Conservation (phyloP, 2,797 vertebrate genomes). For the Coracias cyanogaster region DNA sequence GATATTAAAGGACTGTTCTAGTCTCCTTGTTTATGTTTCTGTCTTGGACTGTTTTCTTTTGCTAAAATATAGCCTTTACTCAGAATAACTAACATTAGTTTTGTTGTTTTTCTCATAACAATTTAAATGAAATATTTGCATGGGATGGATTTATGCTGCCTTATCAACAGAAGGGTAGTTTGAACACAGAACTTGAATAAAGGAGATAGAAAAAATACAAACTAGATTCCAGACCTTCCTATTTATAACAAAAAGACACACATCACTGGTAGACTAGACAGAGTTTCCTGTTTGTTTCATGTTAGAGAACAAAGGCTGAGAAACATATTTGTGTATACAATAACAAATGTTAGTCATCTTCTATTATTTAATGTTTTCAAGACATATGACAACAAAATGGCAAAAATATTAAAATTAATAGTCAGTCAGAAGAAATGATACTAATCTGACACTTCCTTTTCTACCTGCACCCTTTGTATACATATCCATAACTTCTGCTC, state of each 20-base stretch:
- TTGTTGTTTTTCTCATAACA: not conserved
- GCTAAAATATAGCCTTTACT: not conserved
- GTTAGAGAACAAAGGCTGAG: conserved; percentile 5
- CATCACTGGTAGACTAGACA: not conserved
- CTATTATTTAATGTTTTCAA: not conserved
- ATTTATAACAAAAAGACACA: not conserved
- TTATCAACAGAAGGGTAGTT: not conserved
- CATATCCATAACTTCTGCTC: not conserved
- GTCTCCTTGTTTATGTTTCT: conserved; percentile 3
- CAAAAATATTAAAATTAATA: not conserved
- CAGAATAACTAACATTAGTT: not conserved
- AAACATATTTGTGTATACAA: not conserved
- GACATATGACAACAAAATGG: not conserved
- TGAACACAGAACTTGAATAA: not conserved
- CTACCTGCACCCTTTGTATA: not conserved
- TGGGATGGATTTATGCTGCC: not conserved
- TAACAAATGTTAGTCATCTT: not conserved
- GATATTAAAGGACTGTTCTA: not conserved
- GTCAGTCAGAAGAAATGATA: not conserved
- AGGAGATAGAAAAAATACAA: not conserved
- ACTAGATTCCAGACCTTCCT: not conserved
- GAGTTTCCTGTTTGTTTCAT: conserved; percentile 42
- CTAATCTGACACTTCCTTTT: not conserved
- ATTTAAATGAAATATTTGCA: not conserved
- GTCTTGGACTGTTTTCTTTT: conserved; percentile 2